These are phyloP conservation scores for Aculops lycopersici DNA, from an alignment of 1,140 invertebrate species.

Conservation along the genomic window DNA sequence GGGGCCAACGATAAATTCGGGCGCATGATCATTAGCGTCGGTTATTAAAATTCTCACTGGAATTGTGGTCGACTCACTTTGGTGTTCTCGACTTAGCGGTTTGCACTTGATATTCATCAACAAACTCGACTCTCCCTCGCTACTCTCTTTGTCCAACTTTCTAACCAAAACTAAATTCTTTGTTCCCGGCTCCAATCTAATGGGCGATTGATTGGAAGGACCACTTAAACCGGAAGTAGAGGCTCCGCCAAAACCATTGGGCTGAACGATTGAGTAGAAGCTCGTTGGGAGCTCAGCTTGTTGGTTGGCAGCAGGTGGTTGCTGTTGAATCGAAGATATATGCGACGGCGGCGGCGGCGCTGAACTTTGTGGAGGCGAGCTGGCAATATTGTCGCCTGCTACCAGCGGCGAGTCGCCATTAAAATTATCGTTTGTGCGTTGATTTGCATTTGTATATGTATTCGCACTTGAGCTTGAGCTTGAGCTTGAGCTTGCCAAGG, in stretches of 20 bases:
- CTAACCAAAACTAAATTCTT: slow-evolving; percentile 44
- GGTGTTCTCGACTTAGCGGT: slow-evolving; percentile 1
- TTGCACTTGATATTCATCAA: slow-evolving; percentile 10
- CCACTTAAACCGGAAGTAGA: neutral
- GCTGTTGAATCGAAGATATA: too few relatives aligned
- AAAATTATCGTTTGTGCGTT: neutral
- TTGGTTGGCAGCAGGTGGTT: neutral
- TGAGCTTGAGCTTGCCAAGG: neutral
- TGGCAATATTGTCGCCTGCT: neutral
- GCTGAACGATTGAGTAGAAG: too few relatives aligned
- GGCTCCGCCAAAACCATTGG: neutral
- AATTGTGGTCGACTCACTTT: slow-evolving; percentile 24
- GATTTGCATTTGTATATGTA: neutral
- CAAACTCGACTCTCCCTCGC: slow-evolving; percentile 11
- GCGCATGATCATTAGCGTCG: slow-evolving; percentile 66
- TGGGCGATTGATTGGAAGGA: slow-evolving; percentile 26
- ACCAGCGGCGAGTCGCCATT: neutral
- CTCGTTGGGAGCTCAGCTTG: neutral
- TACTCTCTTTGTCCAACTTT: slow-evolving; percentile 38
- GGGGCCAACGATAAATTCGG: slow-evolving; percentile 23
- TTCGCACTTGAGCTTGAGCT: neutral
- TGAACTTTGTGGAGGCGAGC: neutral
- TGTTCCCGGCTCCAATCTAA: slow-evolving; percentile 32
- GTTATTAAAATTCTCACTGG: slow-evolving; percentile 63
- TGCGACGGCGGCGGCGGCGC: too few relatives aligned